Conservation (phyloP, 2,888 invertebrate genomes). For the Mesorhabditis sp. region DNA sequence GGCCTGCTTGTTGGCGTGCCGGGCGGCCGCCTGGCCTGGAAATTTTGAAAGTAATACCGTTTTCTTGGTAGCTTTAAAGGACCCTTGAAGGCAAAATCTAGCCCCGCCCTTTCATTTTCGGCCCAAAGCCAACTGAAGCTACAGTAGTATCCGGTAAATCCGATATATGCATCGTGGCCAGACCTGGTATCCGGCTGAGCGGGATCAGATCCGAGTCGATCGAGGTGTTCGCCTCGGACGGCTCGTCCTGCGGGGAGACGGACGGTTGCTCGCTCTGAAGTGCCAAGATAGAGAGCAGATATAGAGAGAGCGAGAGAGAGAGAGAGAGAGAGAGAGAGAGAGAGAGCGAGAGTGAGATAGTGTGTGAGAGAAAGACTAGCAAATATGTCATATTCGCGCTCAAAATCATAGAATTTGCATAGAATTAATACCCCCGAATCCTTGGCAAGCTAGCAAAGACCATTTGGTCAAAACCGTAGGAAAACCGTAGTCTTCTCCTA, state of each 20-base stretch:
- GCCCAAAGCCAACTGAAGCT: neutral
- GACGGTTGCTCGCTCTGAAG: neutral
- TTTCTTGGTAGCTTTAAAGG: neutral
- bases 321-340: no score
- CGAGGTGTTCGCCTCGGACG: slow-evolving; percentile 9
- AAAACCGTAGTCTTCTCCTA: no score
- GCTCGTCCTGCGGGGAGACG: neutral
- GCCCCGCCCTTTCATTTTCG: neutral
- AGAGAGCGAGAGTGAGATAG: neutral
- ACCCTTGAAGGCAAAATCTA: neutral
- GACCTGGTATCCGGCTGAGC: slow-evolving; percentile 39
- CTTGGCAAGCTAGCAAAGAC: no score
- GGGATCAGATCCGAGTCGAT: slow-evolving; percentile 42
- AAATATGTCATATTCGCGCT: neutral
- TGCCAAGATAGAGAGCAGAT: neutral
- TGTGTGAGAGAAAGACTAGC: neutral
- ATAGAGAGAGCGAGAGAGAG: no score
- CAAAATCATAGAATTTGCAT: neutral
- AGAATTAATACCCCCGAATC: neutral
- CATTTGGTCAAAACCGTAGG: no score
- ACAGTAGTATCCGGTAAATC: no score
- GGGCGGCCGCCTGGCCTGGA: slow-evolving; percentile 36
- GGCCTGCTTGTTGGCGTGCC: slow-evolving; percentile 27
- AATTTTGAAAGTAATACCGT: neutral
- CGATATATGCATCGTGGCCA: no score